Percentiles rank a stretch among this genome's conserved stretches.
Evolutionary conservation across 2,797 vertebrate species (phyloP).

Genomic region (Anas bahamensis): DNA sequence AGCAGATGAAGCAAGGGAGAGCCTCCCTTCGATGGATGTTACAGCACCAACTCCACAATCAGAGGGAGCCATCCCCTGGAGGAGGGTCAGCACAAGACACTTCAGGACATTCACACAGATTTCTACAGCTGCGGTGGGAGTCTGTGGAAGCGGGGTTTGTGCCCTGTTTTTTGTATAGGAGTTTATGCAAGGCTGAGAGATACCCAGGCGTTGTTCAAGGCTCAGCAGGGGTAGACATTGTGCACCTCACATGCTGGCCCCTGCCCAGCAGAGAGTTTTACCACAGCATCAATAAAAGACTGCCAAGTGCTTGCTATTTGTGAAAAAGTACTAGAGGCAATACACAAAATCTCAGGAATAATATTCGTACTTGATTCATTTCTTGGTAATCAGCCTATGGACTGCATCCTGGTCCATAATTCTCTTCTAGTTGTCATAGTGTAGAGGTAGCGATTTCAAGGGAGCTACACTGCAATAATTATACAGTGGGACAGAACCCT

Average conservation of each 20-base stretch:
- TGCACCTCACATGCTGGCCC: neutral
- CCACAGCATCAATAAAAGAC: neutral
- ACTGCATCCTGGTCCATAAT: slow-evolving; percentile 12
- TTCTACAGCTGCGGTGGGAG: neutral
- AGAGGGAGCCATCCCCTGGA: neutral
- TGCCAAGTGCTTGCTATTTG: neutral
- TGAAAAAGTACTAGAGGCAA: neutral
- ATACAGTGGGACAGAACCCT: neutral
- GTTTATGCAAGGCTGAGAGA: neutral
- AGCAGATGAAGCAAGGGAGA: neutral
- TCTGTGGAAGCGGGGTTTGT: neutral
- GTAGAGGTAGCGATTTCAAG: slow-evolving; percentile 10
- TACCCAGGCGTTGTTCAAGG: neutral
- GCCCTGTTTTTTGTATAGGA: neutral
- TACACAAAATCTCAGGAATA: neutral
- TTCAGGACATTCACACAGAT: neutral
- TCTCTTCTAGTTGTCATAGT: slow-evolving; percentile 1
- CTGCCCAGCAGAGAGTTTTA: neutral
- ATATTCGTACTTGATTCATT: neutral
- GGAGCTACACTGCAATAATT: neutral
- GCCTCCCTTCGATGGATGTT: neutral
- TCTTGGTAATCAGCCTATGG: neutral
- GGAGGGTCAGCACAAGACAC: neutral
- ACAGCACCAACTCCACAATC: neutral
- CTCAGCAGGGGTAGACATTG: neutral